A percentile compares a stretch with the other conserved stretches of the same genome.
Evolutionary conservation across 2,888 invertebrate species (phyloP).

Genomic region (Sisyra terminalis): DNA sequence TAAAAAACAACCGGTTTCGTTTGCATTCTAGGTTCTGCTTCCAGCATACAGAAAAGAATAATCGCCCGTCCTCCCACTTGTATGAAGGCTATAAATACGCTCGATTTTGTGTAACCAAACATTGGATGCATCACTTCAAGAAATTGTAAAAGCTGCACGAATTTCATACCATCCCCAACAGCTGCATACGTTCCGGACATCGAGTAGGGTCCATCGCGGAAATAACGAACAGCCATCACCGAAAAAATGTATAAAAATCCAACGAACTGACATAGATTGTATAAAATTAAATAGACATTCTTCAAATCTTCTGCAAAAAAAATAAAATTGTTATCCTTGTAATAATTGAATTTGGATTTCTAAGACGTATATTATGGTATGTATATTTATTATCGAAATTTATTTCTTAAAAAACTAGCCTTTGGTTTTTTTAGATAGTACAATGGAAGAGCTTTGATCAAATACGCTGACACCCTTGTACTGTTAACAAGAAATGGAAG

Average conservation of each 20-base stretch:
- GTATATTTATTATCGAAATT: no score
- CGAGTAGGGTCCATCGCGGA: conserved; percentile 54
- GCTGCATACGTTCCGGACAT: conserved; percentile 52
- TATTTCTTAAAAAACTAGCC: no score
- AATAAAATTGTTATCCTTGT: not conserved
- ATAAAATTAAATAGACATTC: conserved; percentile 71
- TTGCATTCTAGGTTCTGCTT: conserved; percentile 74
- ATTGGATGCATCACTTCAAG: conserved; percentile 81
- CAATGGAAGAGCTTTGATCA: no score
- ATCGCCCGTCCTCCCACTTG: conserved; percentile 70
- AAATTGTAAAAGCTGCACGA: conserved; percentile 66
- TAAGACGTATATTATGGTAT: no score
- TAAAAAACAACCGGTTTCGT: conserved; percentile 75
- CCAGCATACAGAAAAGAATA: conserved; percentile 66
- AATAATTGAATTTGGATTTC: no score
- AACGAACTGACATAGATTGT: conserved; percentile 80
- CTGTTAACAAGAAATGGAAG: no score
- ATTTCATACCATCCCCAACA: conserved; percentile 62
- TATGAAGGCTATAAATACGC: conserved; percentile 48
- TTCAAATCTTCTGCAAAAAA: conserved; percentile 51
- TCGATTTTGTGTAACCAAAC: conserved; percentile 74
- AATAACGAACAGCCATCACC: conserved; percentile 58
- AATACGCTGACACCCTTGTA: no score
- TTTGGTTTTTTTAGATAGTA: no score
- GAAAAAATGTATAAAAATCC: conserved; percentile 63